Evolutionary conservation across 2,113 vertebrate species (phyloP).

Genomic region (Crypturellus undulatus): DNA sequence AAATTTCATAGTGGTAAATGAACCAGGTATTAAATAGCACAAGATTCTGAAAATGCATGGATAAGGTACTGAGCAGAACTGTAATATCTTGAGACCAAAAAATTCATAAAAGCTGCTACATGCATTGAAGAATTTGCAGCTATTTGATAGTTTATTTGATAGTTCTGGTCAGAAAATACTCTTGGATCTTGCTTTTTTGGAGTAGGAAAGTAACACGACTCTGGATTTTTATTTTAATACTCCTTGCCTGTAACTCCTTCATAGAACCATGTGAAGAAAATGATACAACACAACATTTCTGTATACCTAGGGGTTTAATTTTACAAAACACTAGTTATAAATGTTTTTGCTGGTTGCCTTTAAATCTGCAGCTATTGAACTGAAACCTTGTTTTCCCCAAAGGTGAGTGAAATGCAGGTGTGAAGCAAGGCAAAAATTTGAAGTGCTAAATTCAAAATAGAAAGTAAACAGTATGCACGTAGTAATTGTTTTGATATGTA

Average conservation of each 20-base stretch:
- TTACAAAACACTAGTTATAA: slow-evolving; percentile 20
- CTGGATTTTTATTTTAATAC: slow-evolving; percentile 3
- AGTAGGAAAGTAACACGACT: neutral
- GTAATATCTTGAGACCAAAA: neutral
- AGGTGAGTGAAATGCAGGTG: neutral
- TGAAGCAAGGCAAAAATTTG: neutral
- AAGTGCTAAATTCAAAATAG: neutral
- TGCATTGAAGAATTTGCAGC: neutral
- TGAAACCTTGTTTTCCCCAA: slow-evolving; percentile 50
- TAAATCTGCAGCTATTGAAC: slow-evolving; percentile 22
- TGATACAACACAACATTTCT: neutral
- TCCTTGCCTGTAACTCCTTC: neutral
- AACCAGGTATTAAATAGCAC: neutral
- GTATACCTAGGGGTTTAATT: slow-evolving; percentile 15
- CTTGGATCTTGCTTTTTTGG: neutral
- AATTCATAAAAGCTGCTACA: neutral
- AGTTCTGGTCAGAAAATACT: neutral
- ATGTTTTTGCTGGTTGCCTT: slow-evolving; percentile 25
- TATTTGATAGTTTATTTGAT: neutral
- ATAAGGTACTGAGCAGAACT: neutral
- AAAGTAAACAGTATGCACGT: neutral
- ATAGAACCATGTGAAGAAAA: neutral
- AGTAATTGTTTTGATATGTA: neutral
- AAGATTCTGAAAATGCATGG: neutral
- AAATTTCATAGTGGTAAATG: neutral